phyloP scores from a whole-genome alignment of 2,797 vertebrate genomes.

The Enoplosus armatus region DNA sequence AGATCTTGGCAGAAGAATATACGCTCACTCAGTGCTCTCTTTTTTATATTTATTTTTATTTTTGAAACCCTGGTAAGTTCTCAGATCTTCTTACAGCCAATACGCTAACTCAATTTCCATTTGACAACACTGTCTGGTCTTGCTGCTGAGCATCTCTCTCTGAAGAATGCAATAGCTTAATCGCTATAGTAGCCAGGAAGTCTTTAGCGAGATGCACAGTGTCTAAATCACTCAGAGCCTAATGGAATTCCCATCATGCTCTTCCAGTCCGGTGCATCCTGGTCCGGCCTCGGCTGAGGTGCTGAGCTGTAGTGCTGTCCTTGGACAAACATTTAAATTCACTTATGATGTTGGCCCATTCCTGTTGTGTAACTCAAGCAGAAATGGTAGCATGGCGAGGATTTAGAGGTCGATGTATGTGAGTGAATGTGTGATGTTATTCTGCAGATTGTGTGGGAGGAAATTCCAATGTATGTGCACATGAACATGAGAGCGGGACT shows the following conservation, averaged over 20 bases:
- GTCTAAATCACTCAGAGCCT: constrained; percentile 53
- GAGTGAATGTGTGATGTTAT: not conserved
- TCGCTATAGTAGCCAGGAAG: constrained; percentile 46
- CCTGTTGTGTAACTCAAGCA: constrained; percentile 5
- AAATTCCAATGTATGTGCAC: not conserved
- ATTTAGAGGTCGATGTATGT: not conserved
- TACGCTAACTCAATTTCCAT: constrained; percentile 38
- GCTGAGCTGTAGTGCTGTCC: not conserved
- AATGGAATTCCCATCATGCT: constrained; percentile 67
- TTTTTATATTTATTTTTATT: not conserved
- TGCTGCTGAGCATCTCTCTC: constrained; percentile 31
- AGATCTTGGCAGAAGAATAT: not conserved
- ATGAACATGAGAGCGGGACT: not conserved
- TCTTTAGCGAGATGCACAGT: constrained; percentile 38
- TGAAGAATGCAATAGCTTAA: constrained; percentile 33
- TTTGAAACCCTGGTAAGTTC: not conserved
- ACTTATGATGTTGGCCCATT: not conserved
- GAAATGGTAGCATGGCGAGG: not conserved
- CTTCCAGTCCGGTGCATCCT: constrained; percentile 20
- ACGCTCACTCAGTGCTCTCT: not conserved
- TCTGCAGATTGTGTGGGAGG: not conserved
- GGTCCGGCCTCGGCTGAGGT: constrained; percentile 14
- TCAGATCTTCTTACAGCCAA: constrained; percentile 22
- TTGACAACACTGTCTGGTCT: constrained; percentile 6
- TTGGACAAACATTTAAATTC: constrained; percentile 11